Base-by-base conservation (phyloP, 2,888 invertebrate species). In the Cryptocheilus praepositus region DNA sequence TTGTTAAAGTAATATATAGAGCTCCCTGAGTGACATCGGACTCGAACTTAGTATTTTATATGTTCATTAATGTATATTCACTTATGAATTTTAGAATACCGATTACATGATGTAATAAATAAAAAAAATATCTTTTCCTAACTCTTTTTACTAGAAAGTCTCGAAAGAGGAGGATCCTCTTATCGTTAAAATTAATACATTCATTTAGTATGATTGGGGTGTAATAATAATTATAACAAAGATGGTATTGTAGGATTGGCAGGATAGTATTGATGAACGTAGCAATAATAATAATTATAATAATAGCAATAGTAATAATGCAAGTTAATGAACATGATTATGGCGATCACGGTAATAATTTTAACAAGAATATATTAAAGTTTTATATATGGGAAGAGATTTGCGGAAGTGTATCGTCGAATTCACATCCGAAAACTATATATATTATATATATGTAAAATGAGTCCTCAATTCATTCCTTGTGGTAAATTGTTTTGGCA, bases 321-420 rank as follows among this genome's bases (percentile, higher is more conserved):
- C 77, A 77, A 74, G 78, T 81, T 71, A 75, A 77, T 72, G 63
- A 64, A 66, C 22, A 67, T 79, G 64, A 70, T 74, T 63, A 68
- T 78, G 60, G 63, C 28, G 25, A 54, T 59, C 28, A 16, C n/a
- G 28, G 22, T 55, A 60, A 63, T 63, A 67, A 60, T 51, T 60
- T 60, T 82, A 82, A 86, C 84, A 86, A 84, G 82, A 84, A 86
- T 86, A 85, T 85, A 84, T 85, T 83, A 83, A 74, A 72, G 70
- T 77, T 81, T 83, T 81, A 67, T 70, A 67, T 70, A 70, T 72
- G 64, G 58, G 70, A 74, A 77, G 82, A 80, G 76, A 82, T 82
- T 78, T 69, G 55, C 77, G 80, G 71, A 74, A 67, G 70, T 73
- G 74, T 66, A 60, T 36, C n/a, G 16, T 36, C 16, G 11, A 49